Evolutionary conservation across 2,888 invertebrate species (phyloP).

Genomic region (Cacoxenus indagator): DNA sequence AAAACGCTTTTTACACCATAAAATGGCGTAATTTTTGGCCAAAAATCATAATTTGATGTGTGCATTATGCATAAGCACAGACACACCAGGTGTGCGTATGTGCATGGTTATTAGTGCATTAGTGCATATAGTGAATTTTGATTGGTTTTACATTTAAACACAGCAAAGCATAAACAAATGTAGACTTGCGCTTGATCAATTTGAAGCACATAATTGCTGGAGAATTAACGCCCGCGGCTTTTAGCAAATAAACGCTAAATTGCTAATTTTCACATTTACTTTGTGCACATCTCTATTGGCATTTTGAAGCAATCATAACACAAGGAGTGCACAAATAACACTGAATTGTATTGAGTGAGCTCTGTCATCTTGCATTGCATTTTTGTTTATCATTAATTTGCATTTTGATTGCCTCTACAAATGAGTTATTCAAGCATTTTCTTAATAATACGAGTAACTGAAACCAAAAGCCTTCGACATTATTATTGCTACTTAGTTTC

Average conservation of each 20-base stretch:
- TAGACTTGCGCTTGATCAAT: neutral
- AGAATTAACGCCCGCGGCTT: neutral
- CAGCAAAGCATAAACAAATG: neutral
- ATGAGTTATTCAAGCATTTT: neutral
- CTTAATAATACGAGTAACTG: neutral
- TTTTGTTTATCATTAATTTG: constrained; percentile 63
- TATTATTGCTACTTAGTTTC: neutral
- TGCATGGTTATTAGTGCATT: neutral
- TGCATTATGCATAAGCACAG: neutral
- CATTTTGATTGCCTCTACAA: constrained; percentile 51
- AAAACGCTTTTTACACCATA: neutral
- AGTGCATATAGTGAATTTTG: neutral
- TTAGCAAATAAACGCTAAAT: neutral
- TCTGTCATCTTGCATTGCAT: constrained; percentile 35
- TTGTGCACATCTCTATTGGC: neutral
- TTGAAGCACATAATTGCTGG: neutral
- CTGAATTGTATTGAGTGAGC: no score
- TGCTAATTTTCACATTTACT: neutral
- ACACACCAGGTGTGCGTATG: no score
- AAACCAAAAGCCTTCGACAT: neutral
- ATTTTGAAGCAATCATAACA: neutral
- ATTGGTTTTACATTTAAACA: neutral
- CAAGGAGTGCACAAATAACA: neutral
- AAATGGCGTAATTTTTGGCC: neutral
- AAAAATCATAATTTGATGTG: neutral